Evolutionary conservation across 2,113 vertebrate genomes (phyloP), one percentile per base, ranked within the genome.

Genomic region (Phalacrocorax brasilianus): DNA sequence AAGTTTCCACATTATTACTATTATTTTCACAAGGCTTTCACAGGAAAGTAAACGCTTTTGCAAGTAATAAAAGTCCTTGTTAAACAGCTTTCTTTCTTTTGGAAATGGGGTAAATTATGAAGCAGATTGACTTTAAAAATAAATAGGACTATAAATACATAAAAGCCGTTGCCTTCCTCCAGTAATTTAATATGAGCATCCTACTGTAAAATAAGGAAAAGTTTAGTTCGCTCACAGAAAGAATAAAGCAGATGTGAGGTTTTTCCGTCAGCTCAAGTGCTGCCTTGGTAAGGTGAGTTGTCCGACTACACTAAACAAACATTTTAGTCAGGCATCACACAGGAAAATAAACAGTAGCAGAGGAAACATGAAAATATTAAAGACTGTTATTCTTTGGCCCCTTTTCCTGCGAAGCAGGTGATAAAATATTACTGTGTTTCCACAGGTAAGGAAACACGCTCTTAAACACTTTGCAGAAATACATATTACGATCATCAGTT

Each of bases 281-380:
- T 73, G 91, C 82, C 77, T 92, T 92, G 90, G 97, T 96, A 96
- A 97, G 93, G 94, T 91, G 78, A 96, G 89, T 96, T 95, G 82
- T 96, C 72, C 45, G 68, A 94, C 96, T 95, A 92, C 89, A 93
- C 97, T 96, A 97, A 97, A 94, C 92, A 97, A 97, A 97, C 96
- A 96, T 97, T 97, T 95, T 92, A 95, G 95, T 97, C 95, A 97
- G 92, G 95, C 96, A 97, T 97, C 88, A 78, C 95, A 97, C 95
- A 97, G 97, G 96, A 97, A 97, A 97, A 97, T 97, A 97, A 97
- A 97, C 96, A 97, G 96, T 97, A 97, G 97, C 95, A 94, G 92
- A 97, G 97, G 97, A 97, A 97, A 97, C 93, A 95, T 88, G 96
- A 96, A 97, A 97, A 94, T 91, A 93, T 93, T 94, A 96, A 95